These are phyloP conservation scores for Onchidella celtica DNA, from an alignment of 2,888 invertebrate species.

Conservation along the genomic window DNA sequence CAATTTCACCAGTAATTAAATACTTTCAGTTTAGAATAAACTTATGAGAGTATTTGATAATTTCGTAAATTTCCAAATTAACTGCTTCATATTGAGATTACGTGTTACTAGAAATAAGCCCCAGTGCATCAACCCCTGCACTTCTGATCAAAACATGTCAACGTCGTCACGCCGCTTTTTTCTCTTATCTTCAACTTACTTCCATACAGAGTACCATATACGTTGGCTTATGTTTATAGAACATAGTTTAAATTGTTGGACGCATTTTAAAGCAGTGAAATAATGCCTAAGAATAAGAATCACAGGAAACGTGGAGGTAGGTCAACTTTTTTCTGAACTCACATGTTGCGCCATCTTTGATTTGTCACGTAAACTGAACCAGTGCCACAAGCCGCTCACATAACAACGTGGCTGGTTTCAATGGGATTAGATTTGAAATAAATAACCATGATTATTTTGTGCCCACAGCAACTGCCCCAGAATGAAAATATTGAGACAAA, in stretches of 20 bases:
- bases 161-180: slow-evolving; percentile 34
- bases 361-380: too few relatives aligned
- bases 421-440: too few relatives aligned
- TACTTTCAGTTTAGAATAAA: too few relatives aligned
- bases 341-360: slow-evolving; percentile 35
- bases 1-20: too few relatives aligned
- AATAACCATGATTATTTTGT: too few relatives aligned
- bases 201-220: slow-evolving; percentile 47
- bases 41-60: too few relatives aligned
- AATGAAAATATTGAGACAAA: too few relatives aligned
- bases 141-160: slow-evolving; percentile 48
- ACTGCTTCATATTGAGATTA: too few relatives aligned
- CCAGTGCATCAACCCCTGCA: slow-evolving; percentile 38
- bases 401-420: too few relatives aligned
- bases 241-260: slow-evolving; percentile 37
- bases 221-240: slow-evolving; percentile 45
- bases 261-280: slow-evolving; percentile 46
- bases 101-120: slow-evolving; percentile 31
- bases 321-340: neutral
- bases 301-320: slow-evolving; percentile 46
- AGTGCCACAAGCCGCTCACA: too few relatives aligned
- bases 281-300: slow-evolving; percentile 47
- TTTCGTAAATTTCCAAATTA: too few relatives aligned
- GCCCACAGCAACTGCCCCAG: too few relatives aligned
- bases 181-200: slow-evolving; percentile 34